Base-by-base conservation (phyloP, 1,140 invertebrate species). In the Neocloeon triangulifer region DNA sequence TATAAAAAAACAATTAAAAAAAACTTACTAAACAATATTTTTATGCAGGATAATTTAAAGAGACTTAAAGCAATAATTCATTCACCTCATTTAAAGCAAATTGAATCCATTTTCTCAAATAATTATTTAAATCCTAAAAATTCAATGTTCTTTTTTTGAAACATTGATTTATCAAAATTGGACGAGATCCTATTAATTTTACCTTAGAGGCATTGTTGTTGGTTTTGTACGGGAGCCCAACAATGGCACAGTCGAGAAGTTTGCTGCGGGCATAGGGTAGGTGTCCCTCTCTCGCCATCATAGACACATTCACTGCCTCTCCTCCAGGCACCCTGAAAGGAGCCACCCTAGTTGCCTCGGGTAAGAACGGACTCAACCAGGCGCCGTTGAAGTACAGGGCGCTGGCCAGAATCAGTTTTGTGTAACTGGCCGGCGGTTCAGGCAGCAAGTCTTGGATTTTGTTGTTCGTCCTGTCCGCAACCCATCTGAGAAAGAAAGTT, bases 321-420 rank as follows among this genome's bases (percentile, higher is more conserved):
- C 47, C 44, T 0, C 53, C n/a, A n/a, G n/a, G n/a, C n/a, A n/a
- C n/a, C n/a, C n/a, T n/a, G n/a, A n/a, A 29, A 29, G 27, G 27
- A 9, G 10, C 9, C 3, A 17, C 10, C 34, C 49, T 59, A 0
- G 73, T 81, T 9, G 44, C 39, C 2, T 48, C 45, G 0, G 45
- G 40, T 5, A 65, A 50, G 40, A 82, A 82, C 26, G 67, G 60
- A n/a, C 58, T 54, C 20, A 73, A 59, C 78, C 78, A 84, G 29
- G 64, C 59, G 9, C 66, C 76, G 41, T 69, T 75, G 33, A 84
- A 84, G 37, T 81, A 81, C 4, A 81, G 47, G 0, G 74, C 73
- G 39, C 73, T 78, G 6, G 69, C 61, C n/a, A 81, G 46, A 12
- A 79, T 60, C 9, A 76, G 47, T 15, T 52, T 59, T 0, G 73